Base-by-base conservation (phyloP, 30 jellyfish, hydroid and myxozoan species). In the Mastigias papua region DNA sequence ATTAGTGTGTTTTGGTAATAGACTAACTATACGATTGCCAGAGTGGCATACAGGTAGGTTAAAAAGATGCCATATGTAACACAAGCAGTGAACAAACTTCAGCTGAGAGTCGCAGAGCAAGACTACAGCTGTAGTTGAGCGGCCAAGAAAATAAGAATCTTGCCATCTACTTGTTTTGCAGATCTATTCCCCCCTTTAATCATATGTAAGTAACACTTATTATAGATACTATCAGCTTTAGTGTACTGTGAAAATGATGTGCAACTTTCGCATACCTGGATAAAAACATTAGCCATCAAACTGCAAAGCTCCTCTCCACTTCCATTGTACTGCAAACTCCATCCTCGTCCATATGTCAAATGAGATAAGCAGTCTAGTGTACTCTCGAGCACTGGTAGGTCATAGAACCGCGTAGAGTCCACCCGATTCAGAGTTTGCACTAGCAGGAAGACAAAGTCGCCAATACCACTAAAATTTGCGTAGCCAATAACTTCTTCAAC, bases 301-400 rank as follows among this genome's bases (percentile, higher is more conserved):
- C 62, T 69, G 87, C 99, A 89, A 5, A 94, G 88, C 31, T 69
- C 72, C 57, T 89, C 95, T 16, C 97, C 99, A 61, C 74, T 81
- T 29, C 79, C 92, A 30, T 32, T 31, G 28, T 50, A 88, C 57
- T 60, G 80, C 87, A 86, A 4, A 67, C 99, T 94, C 99, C 99
- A 94, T 67, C 94, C 96, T 70, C 75, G 21, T 20, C 49, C 48
- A 31, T 94, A 64, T n/a, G 95, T 63, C 29, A 91, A 64, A 29
- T 86, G 96, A 57, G 64, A 62, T 90, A 96, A 57, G 49, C 97
- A 90, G 5, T 83, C 98, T 19, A 96, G 35, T 11, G 97, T 87
- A 33, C 60, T 82, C 84, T 96, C 99, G 65, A 96, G 90, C 21
- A 86, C 89, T 25, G 99, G 99, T 49, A 96, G 48, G 67, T 96